Evolutionary conservation across 1,140 invertebrate species (phyloP).

Genomic region (Lethrus apterus): DNA sequence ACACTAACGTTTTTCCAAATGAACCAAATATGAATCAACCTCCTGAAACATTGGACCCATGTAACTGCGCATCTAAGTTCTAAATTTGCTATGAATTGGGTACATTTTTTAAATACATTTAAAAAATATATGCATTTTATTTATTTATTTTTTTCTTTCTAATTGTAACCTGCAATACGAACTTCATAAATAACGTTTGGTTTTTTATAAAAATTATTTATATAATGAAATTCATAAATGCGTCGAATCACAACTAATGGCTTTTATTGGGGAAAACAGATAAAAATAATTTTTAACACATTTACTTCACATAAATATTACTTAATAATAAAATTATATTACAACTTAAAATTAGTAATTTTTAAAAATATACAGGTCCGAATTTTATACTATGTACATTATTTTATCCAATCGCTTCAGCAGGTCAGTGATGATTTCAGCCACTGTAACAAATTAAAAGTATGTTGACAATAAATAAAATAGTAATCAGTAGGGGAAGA

Average conservation of each 20-base stretch:
- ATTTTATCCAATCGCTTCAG: constrained; percentile 39
- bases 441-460: constrained; percentile 74
- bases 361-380: constrained; percentile 5
- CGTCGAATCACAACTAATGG: too few relatives aligned
- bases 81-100: too few relatives aligned
- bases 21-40: neutral
- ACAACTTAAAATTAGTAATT: constrained; percentile 2
- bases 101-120: too few relatives aligned
- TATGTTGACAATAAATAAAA: constrained; percentile 40
- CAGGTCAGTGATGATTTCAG: constrained; percentile 67
- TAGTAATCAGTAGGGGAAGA: neutral
- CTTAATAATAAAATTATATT: constrained; percentile 9
- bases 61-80: too few relatives aligned
- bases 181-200: too few relatives aligned
- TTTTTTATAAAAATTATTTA: too few relatives aligned
- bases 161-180: too few relatives aligned
- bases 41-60: too few relatives aligned
- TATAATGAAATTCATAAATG: too few relatives aligned
- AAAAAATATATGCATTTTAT: too few relatives aligned
- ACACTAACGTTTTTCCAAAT: constrained; percentile 34
- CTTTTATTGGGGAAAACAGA: neutral
- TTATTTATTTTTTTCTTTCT: too few relatives aligned
- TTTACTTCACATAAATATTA: constrained; percentile 9
- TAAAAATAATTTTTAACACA: neutral
- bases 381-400: neutral